Evolutionary conservation across 2,888 invertebrate genomes (phyloP), one percentile per base, ranked within the genome.

Genomic region (Ichneumoninae sp.): DNA sequence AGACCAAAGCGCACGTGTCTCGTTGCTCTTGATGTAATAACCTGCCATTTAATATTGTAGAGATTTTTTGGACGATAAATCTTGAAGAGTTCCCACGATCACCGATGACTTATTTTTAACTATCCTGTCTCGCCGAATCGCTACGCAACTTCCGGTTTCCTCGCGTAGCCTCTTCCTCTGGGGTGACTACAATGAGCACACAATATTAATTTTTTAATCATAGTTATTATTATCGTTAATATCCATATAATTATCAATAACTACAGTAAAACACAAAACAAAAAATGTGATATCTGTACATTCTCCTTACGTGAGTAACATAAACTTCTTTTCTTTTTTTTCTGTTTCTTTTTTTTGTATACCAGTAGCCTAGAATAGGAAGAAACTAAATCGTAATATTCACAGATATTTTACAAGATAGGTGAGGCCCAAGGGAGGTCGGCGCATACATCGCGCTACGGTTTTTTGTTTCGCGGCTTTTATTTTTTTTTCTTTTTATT

Each of bases 261-360:
- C 93, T 93, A 93, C 93, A 93, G 91, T 93, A 93, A 93, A 93
- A 93, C 93, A 93, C 93, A 93, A 93, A 93, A 93, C 93, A 92
- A 93, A 93, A 93, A 92, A 88, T 89, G 90, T 93, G 92, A 93
- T 93, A 93, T 92, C 93, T 93, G 93, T 93, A 93, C 93, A 93
- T 92, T 91, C 88, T 93, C 87, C 93, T 93, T 93, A 93, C 91
- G 91, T 90, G 92, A 93, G 88, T 92, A 92, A 93, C 93, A 91
- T 93, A 93, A 93, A 92, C 88, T 86, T 87, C 88, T 87, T 89
- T 65, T 72, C 90, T 1, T 90, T 92, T 89, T 50, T 72, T 47
- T 33, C 72, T 68, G 16, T 79, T 84, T 36, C 81, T 84, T 62
- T 79, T 86, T 89, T 91, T 90, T 92, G 88, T 93, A 92, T 92